These are phyloP conservation scores for Drosophila recens DNA, from an alignment of 2,888 invertebrate genomes.

Conservation along the genomic window DNA sequence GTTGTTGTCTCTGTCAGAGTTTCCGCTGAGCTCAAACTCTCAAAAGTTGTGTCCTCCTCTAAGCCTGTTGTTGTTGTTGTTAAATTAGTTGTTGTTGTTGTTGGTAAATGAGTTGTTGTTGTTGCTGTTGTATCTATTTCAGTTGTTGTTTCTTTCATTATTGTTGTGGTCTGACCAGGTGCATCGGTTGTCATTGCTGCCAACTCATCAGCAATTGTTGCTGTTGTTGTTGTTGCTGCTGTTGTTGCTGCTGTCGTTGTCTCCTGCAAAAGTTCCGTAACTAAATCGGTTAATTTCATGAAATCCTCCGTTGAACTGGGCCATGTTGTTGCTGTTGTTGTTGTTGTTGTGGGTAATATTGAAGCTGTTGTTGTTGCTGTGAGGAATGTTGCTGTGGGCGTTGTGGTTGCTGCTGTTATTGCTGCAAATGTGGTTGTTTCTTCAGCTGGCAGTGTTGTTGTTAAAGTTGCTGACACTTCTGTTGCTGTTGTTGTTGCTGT, in stretches of 20 bases:
- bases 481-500: neutral
- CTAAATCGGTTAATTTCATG: conserved; percentile 57
- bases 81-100: neutral
- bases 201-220: conserved; percentile 3
- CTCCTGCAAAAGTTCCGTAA: conserved; percentile 53
- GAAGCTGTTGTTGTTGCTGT: conserved; percentile 1
- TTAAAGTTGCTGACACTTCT: neutral
- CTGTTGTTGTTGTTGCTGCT: conserved; percentile 37
- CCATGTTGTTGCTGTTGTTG: conserved; percentile 31
- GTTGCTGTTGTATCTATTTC: neutral
- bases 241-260: conserved; percentile 39
- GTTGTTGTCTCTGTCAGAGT: conserved; percentile 14
- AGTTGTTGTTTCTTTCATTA: neutral
- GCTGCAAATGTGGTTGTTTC: conserved; percentile 1
- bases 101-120: conserved; percentile 17
- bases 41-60: conserved; percentile 4
- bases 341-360: neutral
- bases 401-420: conserved; percentile 12
- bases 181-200: conserved; percentile 34
- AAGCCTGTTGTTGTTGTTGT: conserved; percentile 4
- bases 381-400: conserved; percentile 1
- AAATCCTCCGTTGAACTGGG: conserved; percentile 69
- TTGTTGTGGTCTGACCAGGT: conserved; percentile 12
- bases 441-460: conserved; percentile 8
- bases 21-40: conserved; percentile 1